Base-by-base conservation (phyloP, 2,888 invertebrate species). In the Periphyllus acericola region DNA sequence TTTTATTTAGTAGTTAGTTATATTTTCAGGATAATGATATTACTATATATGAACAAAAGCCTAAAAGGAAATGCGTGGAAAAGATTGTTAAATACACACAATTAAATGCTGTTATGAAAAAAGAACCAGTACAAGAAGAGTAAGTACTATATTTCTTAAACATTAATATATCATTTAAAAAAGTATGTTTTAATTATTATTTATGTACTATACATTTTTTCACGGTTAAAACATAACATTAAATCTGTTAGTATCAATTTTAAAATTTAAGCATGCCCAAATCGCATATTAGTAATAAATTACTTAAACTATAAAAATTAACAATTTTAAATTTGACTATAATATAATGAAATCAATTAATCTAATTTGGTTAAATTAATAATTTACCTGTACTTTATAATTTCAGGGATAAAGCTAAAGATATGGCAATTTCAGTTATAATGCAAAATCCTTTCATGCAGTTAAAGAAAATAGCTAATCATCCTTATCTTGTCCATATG, bases 401-500 rank as follows among this genome's bases (percentile, higher is more conserved):
- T 68, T 68, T 68, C n/a, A 68, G 68, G 9, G 80, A 0, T 8
- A 4, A 72, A 60, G 1, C 9, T 32, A 29, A 17, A 80, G 21
- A 66, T 32, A 40, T 80, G 21, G 72, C 87, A 1, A 80, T 81
- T 17, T 80, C 80, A 32, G 40, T 87, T 5, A 0, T 74, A 14
- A 86, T 86, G 92, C 89, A 91, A 60, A 92, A 92, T 90, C 90
- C 92, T 0, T 90, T 92, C 90, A 93, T 93, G 92, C 92, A 93
- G 91, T 91, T 94, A 80, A 91, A 93, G 83, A 93, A 94, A 90
- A 92, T 94, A 76, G 93, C 94, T 21, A 94, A 94, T 91, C 95
- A 95, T 91, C 95, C 95, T 0, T 95, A 93, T 90, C 91, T 95
- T 72, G 90, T 95, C 40, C 93, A 94, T 90, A 93, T 93, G 89